Base-by-base conservation (phyloP, 2,113 vertebrate species). In the Lampris incognitus region DNA sequence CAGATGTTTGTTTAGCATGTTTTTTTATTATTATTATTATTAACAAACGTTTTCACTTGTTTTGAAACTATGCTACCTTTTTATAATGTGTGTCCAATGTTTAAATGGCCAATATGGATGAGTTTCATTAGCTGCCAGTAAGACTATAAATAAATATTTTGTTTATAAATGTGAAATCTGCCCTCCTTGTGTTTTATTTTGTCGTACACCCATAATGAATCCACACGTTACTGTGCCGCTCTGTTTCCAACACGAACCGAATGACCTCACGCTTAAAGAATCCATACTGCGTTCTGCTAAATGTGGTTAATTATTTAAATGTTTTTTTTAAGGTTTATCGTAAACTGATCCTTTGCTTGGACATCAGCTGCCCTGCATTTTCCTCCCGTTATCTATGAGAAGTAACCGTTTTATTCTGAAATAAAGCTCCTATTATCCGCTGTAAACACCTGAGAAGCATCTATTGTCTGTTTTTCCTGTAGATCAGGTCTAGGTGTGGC, bases 401-500 rank as follows among this genome's bases (percentile, higher is more conserved):
- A 24, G 46, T 37, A 4, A 38, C 48, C 11, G 2, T 6, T 48
- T 72, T 39, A 24, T 24, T 24, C 24, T 24, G 24, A 13, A n/a
- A 48, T 66, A 79, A 77, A 63, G 44, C 8, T 10, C 13, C 3
- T 5, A 13, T 36, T 36, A 0, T 13, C 10, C 37, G 40, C 24
- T 1, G 36, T n/a, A 9, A 36, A 2, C 36, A 6, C 44, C 9
- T 51, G 37, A 79, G 58, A 69, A 1, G 11, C 6, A 62, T 40
- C 65, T 61, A 49, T 90, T 81, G 75, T 72, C 58, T 9, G 65
- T 40, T 8, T 78, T 83, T 82, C 88, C 46, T 46, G 90, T 69
- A 13, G 57, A 84, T 75, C 89, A 80, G 87, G 90, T 92, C 86
- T 87, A 84, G 93, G 92, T 78, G 92, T 69, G 86, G 82, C 82